Base-by-base conservation (phyloP, 2,888 invertebrate genomes). In the Drosophila bunnanda region DNA sequence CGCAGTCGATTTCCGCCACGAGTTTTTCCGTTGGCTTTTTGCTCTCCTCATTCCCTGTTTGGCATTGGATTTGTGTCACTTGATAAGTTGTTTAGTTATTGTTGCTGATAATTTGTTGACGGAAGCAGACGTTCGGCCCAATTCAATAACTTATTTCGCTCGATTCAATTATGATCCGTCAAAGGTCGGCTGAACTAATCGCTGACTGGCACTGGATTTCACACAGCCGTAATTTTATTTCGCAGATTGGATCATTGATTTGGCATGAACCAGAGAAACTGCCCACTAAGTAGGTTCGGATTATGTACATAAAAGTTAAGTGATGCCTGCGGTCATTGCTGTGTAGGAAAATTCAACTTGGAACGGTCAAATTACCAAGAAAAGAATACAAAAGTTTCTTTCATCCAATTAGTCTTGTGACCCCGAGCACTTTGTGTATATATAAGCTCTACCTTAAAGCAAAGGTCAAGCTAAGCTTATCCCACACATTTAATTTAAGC, bases 71-170 rank as follows among this genome's bases (percentile, higher is more conserved):
- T 82, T 56, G 75, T 75, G 76, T 66, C 72, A 75, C 61, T 69
- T 50, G 66, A 59, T 56, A 70, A 72, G 58, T 66, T 70, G 66
- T 43, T 57, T 41, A 56, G 79, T 58, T 68, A 43, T 59, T 79
- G 77, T 73, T 72, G 71, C 55, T 59, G 50, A 54, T 76, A 76
- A 78, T 82, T 78, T 70, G 78, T 72, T 78, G 81, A 80, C 76
- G 68, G 59, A 57, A 72, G 76, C 80, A 77, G 76, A 75, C 68
- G 68, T 67, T 84, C 43, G 50, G 54, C 61, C 70, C 76, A 60
- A 79, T 79, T 87, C 69, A 68, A 85, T 77, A 80, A 78, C 69
- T 58, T 81, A 83, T 79, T 78, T 68, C 50, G 57, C 44, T 25
- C 53, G 74, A 69, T 72, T 78, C 71, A 75, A 78, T 82, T 77